Conservation (phyloP, 1,140 invertebrate genomes). For the Drosophila leontia region DNA sequence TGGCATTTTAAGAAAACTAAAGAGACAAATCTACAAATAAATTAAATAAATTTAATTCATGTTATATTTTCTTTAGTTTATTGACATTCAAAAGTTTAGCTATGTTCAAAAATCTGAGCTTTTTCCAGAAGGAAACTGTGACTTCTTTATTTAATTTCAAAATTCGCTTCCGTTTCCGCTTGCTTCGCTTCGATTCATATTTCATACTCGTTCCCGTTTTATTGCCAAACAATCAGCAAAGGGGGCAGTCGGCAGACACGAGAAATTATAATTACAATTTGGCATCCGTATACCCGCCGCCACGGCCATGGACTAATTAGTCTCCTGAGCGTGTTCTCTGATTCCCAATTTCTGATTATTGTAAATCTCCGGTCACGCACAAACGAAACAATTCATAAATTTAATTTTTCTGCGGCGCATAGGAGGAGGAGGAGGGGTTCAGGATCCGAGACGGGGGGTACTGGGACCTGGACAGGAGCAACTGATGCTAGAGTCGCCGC, state of each 20-base stretch:
- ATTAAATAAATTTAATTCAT: background rate
- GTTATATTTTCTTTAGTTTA: background rate
- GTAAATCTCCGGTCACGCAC: conserved; percentile 83
- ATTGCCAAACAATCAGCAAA: conserved; percentile 32
- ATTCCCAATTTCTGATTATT: conserved; percentile 82
- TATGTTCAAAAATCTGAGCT: too few relatives aligned
- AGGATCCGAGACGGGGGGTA: background rate
- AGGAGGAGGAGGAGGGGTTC: background rate
- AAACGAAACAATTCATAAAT: conserved; percentile 83
- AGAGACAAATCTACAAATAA: background rate
- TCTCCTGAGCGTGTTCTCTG: conserved; percentile 80
- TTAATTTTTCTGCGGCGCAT: conserved; percentile 64
- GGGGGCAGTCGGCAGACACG: conserved; percentile 51
- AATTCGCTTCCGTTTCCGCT: conserved; percentile 9
- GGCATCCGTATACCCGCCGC: conserved; percentile 29
- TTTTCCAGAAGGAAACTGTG: background rate
- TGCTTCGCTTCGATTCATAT: conserved; percentile 36
- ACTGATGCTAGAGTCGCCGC: conserved; percentile 28
- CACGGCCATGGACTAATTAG: conserved; percentile 68
- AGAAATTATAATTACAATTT: conserved; percentile 81
- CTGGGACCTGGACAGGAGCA: conserved; percentile 15
- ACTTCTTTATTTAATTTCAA: conserved; percentile 37
- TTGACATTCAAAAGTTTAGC: background rate
- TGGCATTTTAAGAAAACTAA: background rate
- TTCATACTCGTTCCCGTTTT: conserved; percentile 58